Conservation (phyloP, 2,113 vertebrate genomes). For the Apaloderma vittatum region DNA sequence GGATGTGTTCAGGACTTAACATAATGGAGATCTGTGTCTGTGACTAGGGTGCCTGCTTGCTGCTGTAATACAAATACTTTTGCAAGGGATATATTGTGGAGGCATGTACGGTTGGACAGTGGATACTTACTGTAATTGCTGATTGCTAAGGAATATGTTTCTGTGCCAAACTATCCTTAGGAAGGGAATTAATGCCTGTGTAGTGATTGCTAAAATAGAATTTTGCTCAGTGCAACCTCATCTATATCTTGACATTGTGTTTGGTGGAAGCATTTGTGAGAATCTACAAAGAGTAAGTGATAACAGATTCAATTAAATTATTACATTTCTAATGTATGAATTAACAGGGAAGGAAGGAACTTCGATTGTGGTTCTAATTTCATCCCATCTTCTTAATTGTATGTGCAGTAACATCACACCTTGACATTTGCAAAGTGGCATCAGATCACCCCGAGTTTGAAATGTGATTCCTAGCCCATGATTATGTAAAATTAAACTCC, state of each 20-base stretch:
- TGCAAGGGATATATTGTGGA: background rate
- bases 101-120: background rate
- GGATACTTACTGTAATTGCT: background rate
- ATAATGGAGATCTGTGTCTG: background rate
- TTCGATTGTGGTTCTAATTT: constrained; percentile 74
- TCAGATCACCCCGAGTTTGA: constrained; percentile 78
- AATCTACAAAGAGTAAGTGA: background rate
- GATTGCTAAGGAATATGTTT: background rate
- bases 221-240: background rate
- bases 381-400: constrained; percentile 83
- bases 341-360: constrained; percentile 71
- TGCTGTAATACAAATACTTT: background rate
- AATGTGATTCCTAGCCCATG: constrained; percentile 75
- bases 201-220: background rate
- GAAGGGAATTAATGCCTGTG: background rate
- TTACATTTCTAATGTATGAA: constrained; percentile 61
- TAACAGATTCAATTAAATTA: constrained; percentile 59
- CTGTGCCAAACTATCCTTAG: background rate
- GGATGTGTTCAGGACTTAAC: background rate
- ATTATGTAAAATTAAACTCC: constrained; percentile 74
- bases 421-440: constrained; percentile 68
- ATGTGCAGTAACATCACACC: constrained; percentile 79
- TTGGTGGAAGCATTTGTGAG: background rate
- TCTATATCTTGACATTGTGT: background rate
- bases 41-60: background rate